These are phyloP conservation scores for Drosophila anomelani DNA, from an alignment of 2,888 invertebrate genomes.

Conservation along the genomic window DNA sequence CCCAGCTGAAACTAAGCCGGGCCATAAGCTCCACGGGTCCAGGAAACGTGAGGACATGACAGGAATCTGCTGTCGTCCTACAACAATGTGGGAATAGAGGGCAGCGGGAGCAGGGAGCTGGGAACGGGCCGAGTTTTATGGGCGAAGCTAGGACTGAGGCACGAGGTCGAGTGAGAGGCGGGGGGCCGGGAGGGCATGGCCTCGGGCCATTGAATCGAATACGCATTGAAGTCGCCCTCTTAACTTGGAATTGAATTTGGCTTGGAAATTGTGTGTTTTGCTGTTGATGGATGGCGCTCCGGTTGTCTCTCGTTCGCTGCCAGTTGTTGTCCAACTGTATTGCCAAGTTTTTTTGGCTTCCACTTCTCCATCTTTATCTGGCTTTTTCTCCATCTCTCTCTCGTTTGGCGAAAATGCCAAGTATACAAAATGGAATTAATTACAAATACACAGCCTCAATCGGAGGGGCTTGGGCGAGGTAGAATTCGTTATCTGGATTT, in stretches of 20 bases:
- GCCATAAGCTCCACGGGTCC: conserved; percentile 54
- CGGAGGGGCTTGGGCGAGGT: conserved; percentile 1
- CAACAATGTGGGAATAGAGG: conserved; percentile 25
- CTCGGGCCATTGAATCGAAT: conserved; percentile 66
- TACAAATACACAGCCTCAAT: conserved; percentile 23
- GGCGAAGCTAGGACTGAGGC: conserved; percentile 1
- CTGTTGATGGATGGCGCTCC: conserved; percentile 37
- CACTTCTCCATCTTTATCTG: not conserved
- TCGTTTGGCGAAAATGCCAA: conserved; percentile 24
- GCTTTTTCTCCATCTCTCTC: too few species aligned
- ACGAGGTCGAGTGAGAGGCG: conserved; percentile 6
- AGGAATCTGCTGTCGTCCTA: conserved; percentile 65
- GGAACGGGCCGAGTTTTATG: conserved; percentile 1
- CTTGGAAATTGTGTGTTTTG: conserved; percentile 45
- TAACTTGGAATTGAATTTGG: conserved; percentile 39
- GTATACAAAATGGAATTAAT: conserved; percentile 37
- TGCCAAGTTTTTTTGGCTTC: not conserved
- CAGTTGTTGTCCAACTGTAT: conserved; percentile 20
- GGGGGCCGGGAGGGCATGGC: conserved; percentile 22
- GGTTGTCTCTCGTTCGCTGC: conserved; percentile 15
- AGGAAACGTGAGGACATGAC: conserved; percentile 74
- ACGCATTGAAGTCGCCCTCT: conserved; percentile 44
- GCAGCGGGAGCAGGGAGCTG: not conserved
- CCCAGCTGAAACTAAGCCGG: conserved; percentile 51
- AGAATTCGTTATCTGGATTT: conserved; percentile 30